Base-by-base conservation (phyloP, 1,140 invertebrate species). In the Rhagoletis zephyria region DNA sequence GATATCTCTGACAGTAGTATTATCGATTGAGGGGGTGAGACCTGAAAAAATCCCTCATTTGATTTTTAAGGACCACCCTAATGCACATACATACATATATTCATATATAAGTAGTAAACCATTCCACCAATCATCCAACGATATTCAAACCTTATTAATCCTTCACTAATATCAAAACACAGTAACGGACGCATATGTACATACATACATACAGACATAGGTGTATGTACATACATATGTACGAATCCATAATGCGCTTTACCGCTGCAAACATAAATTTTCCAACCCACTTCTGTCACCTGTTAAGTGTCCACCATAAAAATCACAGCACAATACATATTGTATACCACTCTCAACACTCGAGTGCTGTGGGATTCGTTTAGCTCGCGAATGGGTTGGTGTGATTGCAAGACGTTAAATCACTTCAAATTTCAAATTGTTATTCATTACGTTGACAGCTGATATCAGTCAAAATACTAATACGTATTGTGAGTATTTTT, bases 321-420 rank as follows among this genome's bases (percentile, higher is more conserved):
- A 92, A 91, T 92, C 91, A 92, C 90, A 88, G 89, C 88, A 85
- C 70, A 65, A 70, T 81, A 40, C 45, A n/a, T 87, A 45, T 86
- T 51, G 60, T 87, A 89, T 65, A 88, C 70, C 65, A 88, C 70
- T 91, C 90, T 89, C 61, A 88, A 64, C 65, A 88, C 70, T 91
- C 90, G 90, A 92, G 91, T 92, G 40, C 87, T 92, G 19, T 88
- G 90, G 91, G 91, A 92, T 92, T 92, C 90, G 90, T 90, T 92
- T 91, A 92, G 89, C 90, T 81, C 90, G 91, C 92, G 92, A 92
- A 88, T 85, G 60, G 85, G 77, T 65, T 64, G 63, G 45, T 60
- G 63, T 87, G 86, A 87, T 87, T 87, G 86, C 45, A 67, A 70
- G 64, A 87, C 86, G 64, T 70, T 87, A 87, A 87, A 87, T 87